Conservation (phyloP, 2,113 vertebrate species). For the Eptesicus fuscus region DNA sequence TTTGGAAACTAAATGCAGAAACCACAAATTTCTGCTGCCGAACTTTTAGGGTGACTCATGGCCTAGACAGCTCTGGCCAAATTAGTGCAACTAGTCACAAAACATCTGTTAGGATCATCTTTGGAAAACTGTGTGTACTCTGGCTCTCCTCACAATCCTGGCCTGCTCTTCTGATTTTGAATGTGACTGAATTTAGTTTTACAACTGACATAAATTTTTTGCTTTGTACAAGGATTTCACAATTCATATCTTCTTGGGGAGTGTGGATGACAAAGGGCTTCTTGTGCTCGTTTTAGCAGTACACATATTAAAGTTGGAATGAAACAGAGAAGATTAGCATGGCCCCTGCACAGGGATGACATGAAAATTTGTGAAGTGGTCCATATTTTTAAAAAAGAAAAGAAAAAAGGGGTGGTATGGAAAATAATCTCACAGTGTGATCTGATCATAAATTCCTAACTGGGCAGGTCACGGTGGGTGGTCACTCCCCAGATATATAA, state of each 20-base stretch:
- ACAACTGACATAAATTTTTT: slow-evolving; percentile 55
- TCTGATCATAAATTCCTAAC: neutral
- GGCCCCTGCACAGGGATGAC: neutral
- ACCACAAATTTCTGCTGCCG: slow-evolving; percentile 40
- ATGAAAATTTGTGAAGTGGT: neutral
- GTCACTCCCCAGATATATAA: neutral
- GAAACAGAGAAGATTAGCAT: neutral
- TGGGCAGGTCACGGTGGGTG: neutral
- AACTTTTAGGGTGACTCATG: slow-evolving; percentile 50
- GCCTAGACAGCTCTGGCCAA: slow-evolving; percentile 24
- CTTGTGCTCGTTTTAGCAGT: neutral
- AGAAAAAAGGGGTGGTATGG: neutral
- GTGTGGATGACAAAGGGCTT: neutral
- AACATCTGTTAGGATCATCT: slow-evolving; percentile 60
- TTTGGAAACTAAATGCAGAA: slow-evolving; percentile 48
- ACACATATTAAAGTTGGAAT: neutral
- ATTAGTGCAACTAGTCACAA: slow-evolving; percentile 10
- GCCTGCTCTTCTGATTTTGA: slow-evolving; percentile 11
- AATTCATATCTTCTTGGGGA: neutral
- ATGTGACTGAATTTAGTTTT: slow-evolving; percentile 36
- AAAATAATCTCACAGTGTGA: neutral
- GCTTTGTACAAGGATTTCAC: slow-evolving; percentile 11
- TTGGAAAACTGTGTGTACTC: slow-evolving; percentile 5
- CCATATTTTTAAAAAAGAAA: neutral
- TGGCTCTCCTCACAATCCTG: neutral